A percentile compares a stretch with the other conserved stretches of the same genome.
These are phyloP conservation scores for Eurypyga helias DNA, from an alignment of 2,113 vertebrate genomes.

Conservation along the genomic window DNA sequence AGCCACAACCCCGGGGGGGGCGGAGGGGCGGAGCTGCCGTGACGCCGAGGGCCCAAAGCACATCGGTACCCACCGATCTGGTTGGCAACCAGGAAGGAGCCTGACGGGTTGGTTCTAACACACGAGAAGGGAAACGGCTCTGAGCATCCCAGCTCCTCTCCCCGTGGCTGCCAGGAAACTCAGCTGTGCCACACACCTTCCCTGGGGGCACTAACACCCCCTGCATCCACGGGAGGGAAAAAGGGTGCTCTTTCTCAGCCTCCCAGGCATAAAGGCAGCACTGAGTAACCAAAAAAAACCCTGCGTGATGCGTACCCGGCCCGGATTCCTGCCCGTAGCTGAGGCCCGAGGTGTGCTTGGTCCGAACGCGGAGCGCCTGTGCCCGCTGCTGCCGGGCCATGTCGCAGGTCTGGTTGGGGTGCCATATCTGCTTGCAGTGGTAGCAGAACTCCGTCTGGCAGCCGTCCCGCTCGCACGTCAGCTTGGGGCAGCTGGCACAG, in stretches of 20 bases:
- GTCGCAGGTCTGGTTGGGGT: constrained; percentile 98
- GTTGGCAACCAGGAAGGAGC: not conserved
- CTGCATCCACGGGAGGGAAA: not conserved
- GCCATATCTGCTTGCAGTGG: constrained; percentile 99
- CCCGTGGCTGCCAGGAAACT: not conserved
- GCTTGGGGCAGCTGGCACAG: constrained; percentile 96
- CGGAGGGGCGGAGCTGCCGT: not conserved
- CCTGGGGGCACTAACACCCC: not conserved
- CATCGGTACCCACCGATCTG: not conserved
- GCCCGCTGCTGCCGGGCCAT: constrained; percentile 95
- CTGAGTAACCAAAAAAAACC: not conserved
- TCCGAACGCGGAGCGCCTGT: constrained; percentile 89
- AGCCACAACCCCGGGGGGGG: constrained; percentile 5
- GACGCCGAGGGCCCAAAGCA: not conserved
- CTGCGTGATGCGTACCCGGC: constrained; percentile 75
- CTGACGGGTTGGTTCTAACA: not conserved
- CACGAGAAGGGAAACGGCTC: not conserved
- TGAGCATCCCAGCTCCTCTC: not conserved
- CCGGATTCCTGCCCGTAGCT: constrained; percentile 95
- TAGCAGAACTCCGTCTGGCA: constrained; percentile 98
- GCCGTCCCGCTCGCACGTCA: constrained; percentile 94
- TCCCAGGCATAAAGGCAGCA: not conserved
- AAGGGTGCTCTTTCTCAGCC: not conserved
- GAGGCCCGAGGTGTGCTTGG: constrained; percentile 91
- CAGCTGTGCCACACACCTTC: not conserved